phyloP scores from a whole-genome alignment of 2,888 invertebrate species.

The Entomobrya proxima region DNA sequence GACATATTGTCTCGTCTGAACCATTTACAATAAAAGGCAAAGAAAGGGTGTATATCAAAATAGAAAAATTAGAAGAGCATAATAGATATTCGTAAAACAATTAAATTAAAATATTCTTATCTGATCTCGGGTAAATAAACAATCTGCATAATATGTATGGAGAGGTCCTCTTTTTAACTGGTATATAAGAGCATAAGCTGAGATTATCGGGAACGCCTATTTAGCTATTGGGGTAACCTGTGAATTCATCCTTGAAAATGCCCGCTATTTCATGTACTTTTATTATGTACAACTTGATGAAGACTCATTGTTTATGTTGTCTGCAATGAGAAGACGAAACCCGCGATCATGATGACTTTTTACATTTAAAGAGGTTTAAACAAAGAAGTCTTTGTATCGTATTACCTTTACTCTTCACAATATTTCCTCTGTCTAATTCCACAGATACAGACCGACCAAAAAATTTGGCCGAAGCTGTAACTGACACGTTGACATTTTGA shows the following conservation, averaged over 20 bases:
- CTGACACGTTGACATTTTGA: conserved; percentile 67
- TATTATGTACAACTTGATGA: not conserved
- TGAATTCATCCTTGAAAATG: not conserved
- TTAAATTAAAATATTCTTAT: conserved; percentile 20
- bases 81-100: not conserved
- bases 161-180: not conserved
- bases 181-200: not conserved
- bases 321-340: not conserved
- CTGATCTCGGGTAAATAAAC: not conserved
- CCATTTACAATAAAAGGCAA: not conserved
- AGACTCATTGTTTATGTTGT: not conserved
- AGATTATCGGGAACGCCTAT: not conserved
- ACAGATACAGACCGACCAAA: conserved; percentile 7
- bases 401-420: not conserved
- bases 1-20: not conserved
- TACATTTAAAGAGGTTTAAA: not conserved
- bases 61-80: not conserved
- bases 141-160: too few relatives aligned
- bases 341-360: conserved; percentile 1
- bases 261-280: not conserved
- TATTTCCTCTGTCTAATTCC: conserved; percentile 7
- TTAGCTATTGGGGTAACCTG: conserved; percentile 37
- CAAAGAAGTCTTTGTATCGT: conserved; percentile 46
- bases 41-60: not conserved
- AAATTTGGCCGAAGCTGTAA: conserved; percentile 41